Base-by-base conservation (phyloP, 2,113 vertebrate genomes). In the Urocolius indicus region DNA sequence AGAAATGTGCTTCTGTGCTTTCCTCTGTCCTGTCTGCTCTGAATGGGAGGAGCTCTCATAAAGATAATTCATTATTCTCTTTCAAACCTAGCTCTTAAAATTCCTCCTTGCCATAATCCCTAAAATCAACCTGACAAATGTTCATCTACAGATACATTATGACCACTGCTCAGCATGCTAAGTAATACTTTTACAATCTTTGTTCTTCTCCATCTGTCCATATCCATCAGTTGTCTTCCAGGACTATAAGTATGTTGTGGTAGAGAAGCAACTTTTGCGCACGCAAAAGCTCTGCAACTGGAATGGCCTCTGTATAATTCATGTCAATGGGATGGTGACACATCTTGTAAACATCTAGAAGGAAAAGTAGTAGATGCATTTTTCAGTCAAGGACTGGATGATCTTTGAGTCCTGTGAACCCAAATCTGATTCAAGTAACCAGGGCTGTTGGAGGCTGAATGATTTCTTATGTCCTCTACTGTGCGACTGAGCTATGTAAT, bases 261-360 rank as follows among this genome's bases (percentile, higher is more conserved):
- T 46, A 24, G 43, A n/a, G 34, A 77, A 13, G 12, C 67, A 80
- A 32, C 32, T 43, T 71, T 10, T 51, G 43, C 46, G 41, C 49
- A 52, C n/a, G 16, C 54, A 32, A 73, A n/a, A 0, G 0, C 46
- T 61, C 22, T 0, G 0, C 20, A 48, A 15, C 49, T 75, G 67
- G 34, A 55, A 65, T 2, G 9, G 34, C 32, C 62, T 72, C 68
- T 77, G 58, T 27, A 34, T 23, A 30, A 14, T 66, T 73, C 54
- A 11, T 0, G 0, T 13, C 29, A 6, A 5, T 26, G 38, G 32
- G 43, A 16, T 43, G 48, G 83, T 51, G 72, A 30, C n/a, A 41
- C 30, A 18, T 21, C 72, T 27, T 22, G 26, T 26, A 27, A 84
- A 43, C 20, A n/a, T 9, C 52, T 63, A 15, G 38, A 75, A 63